These are phyloP conservation scores for Drosophila borealis DNA, from an alignment of 2,888 invertebrate species.

Conservation along the genomic window DNA sequence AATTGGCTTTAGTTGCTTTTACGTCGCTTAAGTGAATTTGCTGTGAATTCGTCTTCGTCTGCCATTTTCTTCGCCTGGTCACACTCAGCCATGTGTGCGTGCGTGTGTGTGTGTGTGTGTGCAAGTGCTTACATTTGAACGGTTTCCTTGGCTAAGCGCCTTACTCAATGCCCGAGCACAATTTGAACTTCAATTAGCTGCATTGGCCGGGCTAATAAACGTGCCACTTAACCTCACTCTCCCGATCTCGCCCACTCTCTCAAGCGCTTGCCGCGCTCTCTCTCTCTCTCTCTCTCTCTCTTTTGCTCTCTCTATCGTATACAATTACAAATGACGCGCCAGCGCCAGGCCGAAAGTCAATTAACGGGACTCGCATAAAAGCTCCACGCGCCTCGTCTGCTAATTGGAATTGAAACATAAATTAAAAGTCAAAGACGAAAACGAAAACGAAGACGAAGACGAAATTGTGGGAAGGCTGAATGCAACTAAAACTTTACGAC, in stretches of 20 bases:
- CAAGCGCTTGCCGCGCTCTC: not conserved
- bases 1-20: constrained; percentile 74
- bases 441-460: constrained; percentile 46
- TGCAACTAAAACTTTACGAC: constrained; percentile 77
- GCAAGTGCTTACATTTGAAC: constrained; percentile 60
- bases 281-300: not conserved
- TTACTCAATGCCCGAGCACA: constrained; percentile 53
- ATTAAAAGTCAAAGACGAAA: constrained; percentile 83
- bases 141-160: constrained; percentile 64
- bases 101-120: not conserved
- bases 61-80: constrained; percentile 30
- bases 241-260: not conserved
- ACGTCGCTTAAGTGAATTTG: constrained; percentile 70
- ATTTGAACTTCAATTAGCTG: constrained; percentile 78
- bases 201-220: constrained; percentile 68
- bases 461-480: constrained; percentile 57
- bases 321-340: constrained; percentile 79
- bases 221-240: constrained; percentile 47
- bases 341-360: constrained; percentile 77
- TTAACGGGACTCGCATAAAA: constrained; percentile 72
- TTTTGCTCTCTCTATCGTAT: constrained; percentile 35
- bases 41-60: constrained; percentile 62
- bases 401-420: constrained; percentile 85
- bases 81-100: constrained; percentile 7
- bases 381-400: constrained; percentile 74